Evolutionary conservation across 2,888 invertebrate species (phyloP).

Genomic region (Schizaphis graminum): DNA sequence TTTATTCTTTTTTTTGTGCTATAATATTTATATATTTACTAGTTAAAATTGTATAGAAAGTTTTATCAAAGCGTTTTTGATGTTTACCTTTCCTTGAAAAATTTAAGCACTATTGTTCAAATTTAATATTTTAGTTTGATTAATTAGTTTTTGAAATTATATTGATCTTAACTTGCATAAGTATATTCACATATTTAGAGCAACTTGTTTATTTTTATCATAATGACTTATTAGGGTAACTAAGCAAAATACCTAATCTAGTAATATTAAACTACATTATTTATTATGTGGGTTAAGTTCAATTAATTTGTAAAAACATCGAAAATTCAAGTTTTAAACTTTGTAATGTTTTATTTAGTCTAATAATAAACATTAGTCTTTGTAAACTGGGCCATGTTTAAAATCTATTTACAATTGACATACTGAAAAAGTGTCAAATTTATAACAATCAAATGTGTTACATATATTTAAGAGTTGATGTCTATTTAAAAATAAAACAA

Average conservation of each 20-base stretch:
- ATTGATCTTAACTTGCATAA: constrained; percentile 58
- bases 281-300: constrained; percentile 42
- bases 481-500: constrained; percentile 49
- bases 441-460: constrained; percentile 29
- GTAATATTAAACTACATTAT: constrained; percentile 4
- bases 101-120: constrained; percentile 43
- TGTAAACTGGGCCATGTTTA: neutral
- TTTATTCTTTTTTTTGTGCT: constrained; percentile 44
- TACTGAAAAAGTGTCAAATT: constrained; percentile 9
- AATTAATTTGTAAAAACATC: constrained; percentile 29
- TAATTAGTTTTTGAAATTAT: constrained; percentile 43
- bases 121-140: constrained; percentile 40
- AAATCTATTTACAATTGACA: constrained; percentile 18
- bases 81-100: constrained; percentile 36
- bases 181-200: constrained; percentile 36
- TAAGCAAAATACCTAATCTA: neutral
- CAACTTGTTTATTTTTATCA: constrained; percentile 33
- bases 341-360: constrained; percentile 24
- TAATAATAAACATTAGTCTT: constrained; percentile 28
- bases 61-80: constrained; percentile 43
- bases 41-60: constrained; percentile 34
- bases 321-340: constrained; percentile 13
- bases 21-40: constrained; percentile 43
- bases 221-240: constrained; percentile 23
- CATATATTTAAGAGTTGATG: constrained; percentile 7